Conservation (phyloP, 2,113 vertebrate species). For the Craseonycteris thonglongyai region DNA sequence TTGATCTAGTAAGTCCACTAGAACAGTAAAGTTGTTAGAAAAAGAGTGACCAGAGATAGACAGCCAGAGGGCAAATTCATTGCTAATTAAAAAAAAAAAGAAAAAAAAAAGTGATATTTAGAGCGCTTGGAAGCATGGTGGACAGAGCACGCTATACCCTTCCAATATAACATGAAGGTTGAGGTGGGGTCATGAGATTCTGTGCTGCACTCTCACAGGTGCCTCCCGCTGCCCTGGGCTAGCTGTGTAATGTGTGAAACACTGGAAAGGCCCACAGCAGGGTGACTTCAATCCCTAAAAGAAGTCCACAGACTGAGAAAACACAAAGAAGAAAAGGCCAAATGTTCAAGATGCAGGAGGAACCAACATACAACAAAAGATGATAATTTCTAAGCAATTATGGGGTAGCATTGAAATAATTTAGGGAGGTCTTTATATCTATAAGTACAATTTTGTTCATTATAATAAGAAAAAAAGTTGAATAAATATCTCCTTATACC, state of each 20-base stretch:
- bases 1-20: background rate
- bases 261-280: slow-evolving; percentile 28
- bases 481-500: background rate
- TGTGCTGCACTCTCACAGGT: background rate
- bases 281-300: slow-evolving; percentile 32
- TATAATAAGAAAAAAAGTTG: slow-evolving; percentile 27
- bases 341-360: slow-evolving; percentile 10
- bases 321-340: slow-evolving; percentile 52
- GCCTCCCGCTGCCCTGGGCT: background rate
- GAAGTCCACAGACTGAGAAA: slow-evolving; percentile 54
- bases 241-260: slow-evolving; percentile 25
- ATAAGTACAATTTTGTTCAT: background rate
- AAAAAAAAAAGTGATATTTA: background rate
- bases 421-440: background rate
- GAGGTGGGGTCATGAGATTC: background rate
- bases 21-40: background rate
- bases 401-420: background rate
- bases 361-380: background rate
- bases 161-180: background rate
- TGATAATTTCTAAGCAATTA: background rate
- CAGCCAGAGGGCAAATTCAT: background rate
- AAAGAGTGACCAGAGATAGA: background rate
- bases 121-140: background rate
- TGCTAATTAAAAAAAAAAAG: too few species aligned
- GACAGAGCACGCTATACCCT: background rate